phyloP scores from a whole-genome alignment of 2,797 vertebrate genomes.

The Hoplostethus atlanticus region DNA sequence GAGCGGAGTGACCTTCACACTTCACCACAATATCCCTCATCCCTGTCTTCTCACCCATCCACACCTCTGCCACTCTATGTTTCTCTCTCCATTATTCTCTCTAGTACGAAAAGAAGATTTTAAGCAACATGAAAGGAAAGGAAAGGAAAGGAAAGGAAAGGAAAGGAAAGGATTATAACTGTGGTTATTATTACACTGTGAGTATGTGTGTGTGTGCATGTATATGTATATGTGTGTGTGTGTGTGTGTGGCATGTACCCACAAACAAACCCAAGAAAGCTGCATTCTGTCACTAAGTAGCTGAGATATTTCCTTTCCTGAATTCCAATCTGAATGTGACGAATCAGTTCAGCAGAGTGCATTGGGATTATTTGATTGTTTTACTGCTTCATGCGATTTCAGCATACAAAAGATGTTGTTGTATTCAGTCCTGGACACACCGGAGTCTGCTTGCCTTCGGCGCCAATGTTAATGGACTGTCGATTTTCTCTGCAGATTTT shows the following conservation, averaged over 20 bases:
- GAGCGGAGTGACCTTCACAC: conserved; percentile 13
- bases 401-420: neutral
- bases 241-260: neutral
- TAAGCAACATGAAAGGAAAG: too few species aligned
- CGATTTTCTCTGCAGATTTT: too few species aligned
- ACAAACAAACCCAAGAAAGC: neutral
- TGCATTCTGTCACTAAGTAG: neutral
- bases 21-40: neutral
- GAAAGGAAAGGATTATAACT: too few species aligned
- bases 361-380: neutral
- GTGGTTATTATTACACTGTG: too few species aligned
- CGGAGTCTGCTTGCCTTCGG: too few species aligned
- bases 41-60: neutral
- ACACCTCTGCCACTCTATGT: neutral
- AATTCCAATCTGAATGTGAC: neutral
- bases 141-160: too few species aligned
- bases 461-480: too few species aligned
- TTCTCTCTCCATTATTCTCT: neutral
- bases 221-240: neutral
- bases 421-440: neutral
- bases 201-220: too few species aligned
- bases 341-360: neutral
- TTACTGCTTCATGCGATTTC: neutral
- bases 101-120: neutral
- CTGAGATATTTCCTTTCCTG: neutral